Conservation (phyloP, 2,797 vertebrate species). For the Gambusia yucatana region DNA sequence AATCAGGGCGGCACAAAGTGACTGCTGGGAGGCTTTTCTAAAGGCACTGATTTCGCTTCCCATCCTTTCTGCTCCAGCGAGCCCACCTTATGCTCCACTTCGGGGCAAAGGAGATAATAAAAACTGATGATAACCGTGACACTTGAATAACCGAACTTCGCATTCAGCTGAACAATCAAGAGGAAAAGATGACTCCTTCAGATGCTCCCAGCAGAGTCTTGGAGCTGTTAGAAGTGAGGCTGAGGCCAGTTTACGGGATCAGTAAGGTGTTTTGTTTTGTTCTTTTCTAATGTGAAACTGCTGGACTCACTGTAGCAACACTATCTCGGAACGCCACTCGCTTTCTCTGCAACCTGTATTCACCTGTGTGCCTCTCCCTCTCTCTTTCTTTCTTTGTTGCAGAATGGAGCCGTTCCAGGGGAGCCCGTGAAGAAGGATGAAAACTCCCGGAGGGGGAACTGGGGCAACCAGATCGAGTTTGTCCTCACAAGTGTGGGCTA, state of each 20-base stretch:
- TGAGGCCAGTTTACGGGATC: background rate
- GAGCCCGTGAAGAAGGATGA: slow-evolving; percentile 92
- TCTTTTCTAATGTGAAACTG: background rate
- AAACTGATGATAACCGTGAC: slow-evolving; percentile 6
- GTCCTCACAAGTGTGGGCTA: slow-evolving; percentile 98
- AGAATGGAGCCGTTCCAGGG: slow-evolving; percentile 97
- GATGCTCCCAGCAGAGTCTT: background rate
- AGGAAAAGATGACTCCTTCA: background rate
- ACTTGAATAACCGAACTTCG: slow-evolving; percentile 18
- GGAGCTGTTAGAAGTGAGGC: background rate
- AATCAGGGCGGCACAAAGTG: slow-evolving; percentile 73
- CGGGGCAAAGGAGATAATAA: slow-evolving; percentile 18
- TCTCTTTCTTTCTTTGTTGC: slow-evolving; percentile 63
- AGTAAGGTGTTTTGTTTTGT: background rate
- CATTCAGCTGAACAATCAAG: background rate
- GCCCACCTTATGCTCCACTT: slow-evolving; percentile 51
- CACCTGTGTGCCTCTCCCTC: slow-evolving; percentile 17
- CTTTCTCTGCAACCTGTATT: slow-evolving; percentile 38
- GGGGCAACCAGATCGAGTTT: slow-evolving; percentile 99
- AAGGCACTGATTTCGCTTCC: slow-evolving; percentile 71
- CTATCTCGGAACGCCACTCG: slow-evolving; percentile 29
- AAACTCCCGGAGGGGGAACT: slow-evolving; percentile 94
- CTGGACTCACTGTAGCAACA: slow-evolving; percentile 12
- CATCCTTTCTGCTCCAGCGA: slow-evolving; percentile 67
- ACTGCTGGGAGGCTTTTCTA: slow-evolving; percentile 72